Conservation (phyloP, 2,888 invertebrate species). For the Scaptomyza flava region DNA sequence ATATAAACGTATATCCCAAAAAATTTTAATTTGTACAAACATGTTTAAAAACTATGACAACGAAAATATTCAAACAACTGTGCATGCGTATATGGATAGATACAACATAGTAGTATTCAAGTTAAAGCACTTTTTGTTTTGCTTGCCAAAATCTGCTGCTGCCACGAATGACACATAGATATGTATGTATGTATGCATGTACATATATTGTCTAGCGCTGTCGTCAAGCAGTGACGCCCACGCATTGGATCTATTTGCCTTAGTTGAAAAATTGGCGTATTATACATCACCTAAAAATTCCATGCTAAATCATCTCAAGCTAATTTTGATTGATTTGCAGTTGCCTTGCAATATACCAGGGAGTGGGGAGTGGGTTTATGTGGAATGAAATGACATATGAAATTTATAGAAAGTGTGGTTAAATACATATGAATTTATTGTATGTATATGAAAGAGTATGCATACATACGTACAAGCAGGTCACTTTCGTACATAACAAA, state of each 20-base stretch:
- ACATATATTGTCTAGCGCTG: slow-evolving; percentile 39
- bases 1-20: slow-evolving; percentile 10
- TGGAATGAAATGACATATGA: slow-evolving; percentile 30
- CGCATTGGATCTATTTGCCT: slow-evolving; percentile 60
- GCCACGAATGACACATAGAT: slow-evolving; percentile 1
- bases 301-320: slow-evolving; percentile 67
- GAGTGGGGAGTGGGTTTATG: slow-evolving; percentile 3
- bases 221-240: slow-evolving; percentile 61
- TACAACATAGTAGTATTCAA: slow-evolving; percentile 24
- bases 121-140: slow-evolving; percentile 32
- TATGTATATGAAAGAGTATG: slow-evolving; percentile 1
- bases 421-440: neutral
- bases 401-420: slow-evolving; percentile 19
- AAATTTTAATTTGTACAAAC: slow-evolving; percentile 30
- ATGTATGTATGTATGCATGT: neutral
- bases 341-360: slow-evolving; percentile 17
- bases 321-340: slow-evolving; percentile 70
- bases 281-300: slow-evolving; percentile 68
- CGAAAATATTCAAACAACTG: slow-evolving; percentile 38
- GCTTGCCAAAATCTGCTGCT: slow-evolving; percentile 31
- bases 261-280: slow-evolving; percentile 66
- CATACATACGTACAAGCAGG: slow-evolving; percentile 6
- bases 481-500: too few relatives aligned
- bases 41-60: slow-evolving; percentile 41
- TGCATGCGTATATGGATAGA: neutral